Base-by-base conservation (phyloP, 2,113 vertebrate species). In the Lasiurus borealis region DNA sequence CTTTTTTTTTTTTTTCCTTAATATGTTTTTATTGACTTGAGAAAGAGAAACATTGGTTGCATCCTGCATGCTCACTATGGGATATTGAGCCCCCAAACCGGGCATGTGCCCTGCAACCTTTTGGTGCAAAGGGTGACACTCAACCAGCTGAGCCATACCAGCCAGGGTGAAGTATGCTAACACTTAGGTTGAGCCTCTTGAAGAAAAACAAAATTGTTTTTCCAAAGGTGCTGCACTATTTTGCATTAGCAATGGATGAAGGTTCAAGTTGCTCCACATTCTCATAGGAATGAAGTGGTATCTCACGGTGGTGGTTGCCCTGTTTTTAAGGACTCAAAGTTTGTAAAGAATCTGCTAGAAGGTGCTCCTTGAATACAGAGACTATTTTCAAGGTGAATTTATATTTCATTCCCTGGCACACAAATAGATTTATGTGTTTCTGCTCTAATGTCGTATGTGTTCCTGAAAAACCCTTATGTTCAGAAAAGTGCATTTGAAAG, bases 401-500 rank as follows among this genome's bases (percentile, higher is more conserved):
- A 36, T 54, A 64, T 69, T 76, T 76, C 5, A 68, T 8, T 46
- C 34, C 25, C 3, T 77, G 11, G 50, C 12, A 54, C 23, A 57
- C 34, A 36, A 31, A 62, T 89, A 93, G 77, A 46, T 48, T 34
- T 8, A 2, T 71, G 9, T 40, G 25, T 66, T 89, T 85, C 29
- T 94, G n/a, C 44, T 52, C 0, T 86, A 44, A 34, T 78, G 6
- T 69, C 36, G 31, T 40, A 8, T 11, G 1, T 72, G 14, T 78
- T 68, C 11, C 62, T 50, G 31, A 62, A 95, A 64, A 80, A 59
- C 72, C 0, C 25, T 71, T 19, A 31, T 16, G 21, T 44, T 91
- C 12, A 91, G 34, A 29, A 87, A 76, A 77, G 31, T 83, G 76
- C 5, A n/a, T 90, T 62, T 87, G 76, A 84, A 94, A 85, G 62